phyloP scores from a whole-genome alignment of 2,113 vertebrate species.

The Nyctibius bracteatus region DNA sequence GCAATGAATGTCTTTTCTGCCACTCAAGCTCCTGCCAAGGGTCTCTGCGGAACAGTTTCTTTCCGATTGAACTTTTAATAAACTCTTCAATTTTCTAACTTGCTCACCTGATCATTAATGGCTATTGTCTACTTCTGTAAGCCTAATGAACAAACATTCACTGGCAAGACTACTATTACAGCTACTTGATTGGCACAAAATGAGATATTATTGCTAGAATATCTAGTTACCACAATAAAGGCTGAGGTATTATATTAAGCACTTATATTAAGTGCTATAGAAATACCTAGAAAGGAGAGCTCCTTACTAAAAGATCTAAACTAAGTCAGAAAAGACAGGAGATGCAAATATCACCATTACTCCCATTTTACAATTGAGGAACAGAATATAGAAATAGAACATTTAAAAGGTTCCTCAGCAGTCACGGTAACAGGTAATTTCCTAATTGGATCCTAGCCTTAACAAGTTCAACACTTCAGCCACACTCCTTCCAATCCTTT shows the following conservation, averaged over 20 bases:
- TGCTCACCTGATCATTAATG: neutral
- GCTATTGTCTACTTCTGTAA: neutral
- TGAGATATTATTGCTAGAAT: neutral
- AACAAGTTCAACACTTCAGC: neutral
- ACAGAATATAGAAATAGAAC: neutral
- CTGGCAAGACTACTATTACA: neutral
- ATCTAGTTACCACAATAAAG: neutral
- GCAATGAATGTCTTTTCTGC: neutral
- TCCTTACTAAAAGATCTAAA: neutral
- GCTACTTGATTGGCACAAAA: neutral
- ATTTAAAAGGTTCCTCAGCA: neutral
- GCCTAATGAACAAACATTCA: neutral
- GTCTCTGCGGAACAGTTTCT: neutral
- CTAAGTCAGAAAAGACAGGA: neutral
- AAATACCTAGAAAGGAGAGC: neutral
- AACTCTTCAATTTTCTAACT: neutral
- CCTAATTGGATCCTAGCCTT: neutral
- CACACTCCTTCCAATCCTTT: neutral
- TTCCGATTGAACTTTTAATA: neutral
- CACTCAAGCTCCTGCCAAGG: neutral
- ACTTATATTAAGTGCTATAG: neutral
- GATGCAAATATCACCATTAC: neutral
- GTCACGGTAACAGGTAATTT: neutral
- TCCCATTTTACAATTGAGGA: neutral
- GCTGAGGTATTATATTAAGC: neutral